phyloP scores from a whole-genome alignment of 2,797 vertebrate genomes.

The Argentina silus region DNA sequence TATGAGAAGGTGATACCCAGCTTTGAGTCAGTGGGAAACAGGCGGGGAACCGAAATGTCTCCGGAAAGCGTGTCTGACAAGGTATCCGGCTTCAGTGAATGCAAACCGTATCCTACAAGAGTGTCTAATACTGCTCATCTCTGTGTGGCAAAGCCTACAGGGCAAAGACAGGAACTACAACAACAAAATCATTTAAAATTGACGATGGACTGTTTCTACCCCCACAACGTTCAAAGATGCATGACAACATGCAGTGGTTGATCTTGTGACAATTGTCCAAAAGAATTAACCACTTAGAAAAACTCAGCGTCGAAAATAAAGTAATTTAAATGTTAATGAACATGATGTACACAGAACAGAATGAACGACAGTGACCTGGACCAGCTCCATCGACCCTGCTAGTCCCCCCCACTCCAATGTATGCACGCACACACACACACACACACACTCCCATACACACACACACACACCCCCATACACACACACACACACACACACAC shows the following conservation, averaged over 20 bases:
- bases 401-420: too few relatives aligned
- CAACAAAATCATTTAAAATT: neutral
- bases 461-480: too few relatives aligned
- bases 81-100: slow-evolving; percentile 10
- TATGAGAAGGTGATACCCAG: slow-evolving; percentile 26
- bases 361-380: neutral
- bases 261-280: neutral
- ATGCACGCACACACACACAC: too few relatives aligned
- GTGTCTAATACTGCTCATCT: neutral
- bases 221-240: neutral
- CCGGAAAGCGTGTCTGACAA: neutral
- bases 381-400: too few relatives aligned
- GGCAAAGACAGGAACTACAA: neutral
- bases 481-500: too few relatives aligned
- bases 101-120: neutral
- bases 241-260: neutral
- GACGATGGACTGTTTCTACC: neutral
- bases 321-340: neutral
- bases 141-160: neutral
- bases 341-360: neutral
- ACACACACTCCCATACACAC: too few relatives aligned
- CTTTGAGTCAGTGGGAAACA: slow-evolving; percentile 6
- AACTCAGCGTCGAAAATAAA: neutral
- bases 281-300: neutral
- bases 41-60: neutral